Percentiles rank a stretch among this genome's conserved stretches.
phyloP scores from a whole-genome alignment of 2,888 invertebrate genomes.

The Sturmia bella region DNA sequence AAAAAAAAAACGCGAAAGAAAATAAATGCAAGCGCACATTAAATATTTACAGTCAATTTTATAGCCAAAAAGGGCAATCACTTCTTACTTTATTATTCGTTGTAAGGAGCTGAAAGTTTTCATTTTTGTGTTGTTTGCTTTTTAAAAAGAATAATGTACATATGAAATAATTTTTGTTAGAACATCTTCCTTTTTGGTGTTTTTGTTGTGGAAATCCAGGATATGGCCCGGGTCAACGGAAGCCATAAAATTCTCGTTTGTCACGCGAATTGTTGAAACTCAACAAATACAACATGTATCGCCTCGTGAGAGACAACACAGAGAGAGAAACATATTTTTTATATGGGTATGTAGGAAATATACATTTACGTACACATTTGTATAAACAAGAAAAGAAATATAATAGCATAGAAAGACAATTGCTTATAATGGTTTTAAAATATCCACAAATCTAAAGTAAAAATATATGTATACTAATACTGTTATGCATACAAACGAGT shows the following conservation, averaged over 20 bases:
- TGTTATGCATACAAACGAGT: not conserved
- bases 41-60: constrained; percentile 82
- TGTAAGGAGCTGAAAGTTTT: constrained; percentile 16
- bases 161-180: constrained; percentile 56
- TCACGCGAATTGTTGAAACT: constrained; percentile 79
- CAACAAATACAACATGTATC: constrained; percentile 61
- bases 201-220: constrained; percentile 72
- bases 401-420: constrained; percentile 59
- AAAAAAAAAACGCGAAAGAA: not conserved
- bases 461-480: constrained; percentile 15
- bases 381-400: constrained; percentile 42
- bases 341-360: constrained; percentile 72
- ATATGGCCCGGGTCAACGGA: constrained; percentile 82
- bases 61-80: constrained; percentile 81
- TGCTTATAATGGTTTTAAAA: constrained; percentile 68
- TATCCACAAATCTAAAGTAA: constrained; percentile 48
- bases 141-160: constrained; percentile 49
- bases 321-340: constrained; percentile 29
- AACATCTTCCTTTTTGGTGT: constrained; percentile 64
- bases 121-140: not conserved
- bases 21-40: constrained; percentile 78
- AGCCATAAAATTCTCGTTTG: constrained; percentile 82
- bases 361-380: constrained; percentile 42
- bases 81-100: constrained; percentile 71
- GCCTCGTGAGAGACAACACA: constrained; percentile 61